These are phyloP conservation scores for Hemiscyllium ocellatum DNA, from an alignment of 2,113 vertebrate species.

Conservation along the genomic window DNA sequence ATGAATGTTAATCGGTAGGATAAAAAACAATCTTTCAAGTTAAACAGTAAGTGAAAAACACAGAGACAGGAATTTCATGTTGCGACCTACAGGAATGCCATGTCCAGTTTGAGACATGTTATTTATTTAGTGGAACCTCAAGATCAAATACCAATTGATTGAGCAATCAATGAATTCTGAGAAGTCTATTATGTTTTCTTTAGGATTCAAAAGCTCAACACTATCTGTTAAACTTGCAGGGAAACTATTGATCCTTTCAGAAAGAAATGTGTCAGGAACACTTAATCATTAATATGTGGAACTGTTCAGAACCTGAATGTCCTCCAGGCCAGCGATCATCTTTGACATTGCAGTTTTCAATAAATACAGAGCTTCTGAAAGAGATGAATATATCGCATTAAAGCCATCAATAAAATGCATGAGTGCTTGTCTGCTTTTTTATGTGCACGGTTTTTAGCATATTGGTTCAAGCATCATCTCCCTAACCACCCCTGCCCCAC, in stretches of 20 bases:
- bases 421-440: not conserved
- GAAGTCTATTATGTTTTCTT: not conserved
- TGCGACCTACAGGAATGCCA: not conserved
- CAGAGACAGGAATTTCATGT: not conserved
- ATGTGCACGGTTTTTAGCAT: not conserved
- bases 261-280: slow-evolving; percentile 6
- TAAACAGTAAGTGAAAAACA: not conserved
- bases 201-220: slow-evolving; percentile 15
- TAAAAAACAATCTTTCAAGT: not conserved
- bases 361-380: not conserved
- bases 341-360: slow-evolving; percentile 4
- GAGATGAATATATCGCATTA: slow-evolving; percentile 39
- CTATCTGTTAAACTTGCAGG: not conserved
- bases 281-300: not conserved
- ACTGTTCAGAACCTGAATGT: not conserved
- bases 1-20: not conserved
- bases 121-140: slow-evolving; percentile 32
- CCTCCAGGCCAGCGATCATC: not conserved
- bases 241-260: slow-evolving; percentile 20
- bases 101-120: slow-evolving; percentile 24
- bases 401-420: not conserved
- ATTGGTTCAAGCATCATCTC: not conserved
- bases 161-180: slow-evolving; percentile 41
- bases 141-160: slow-evolving; percentile 37
- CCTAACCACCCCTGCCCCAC: not conserved